phyloP scores from a whole-genome alignment of 2,113 vertebrate genomes.

The Aptenodytes forsteri region DNA sequence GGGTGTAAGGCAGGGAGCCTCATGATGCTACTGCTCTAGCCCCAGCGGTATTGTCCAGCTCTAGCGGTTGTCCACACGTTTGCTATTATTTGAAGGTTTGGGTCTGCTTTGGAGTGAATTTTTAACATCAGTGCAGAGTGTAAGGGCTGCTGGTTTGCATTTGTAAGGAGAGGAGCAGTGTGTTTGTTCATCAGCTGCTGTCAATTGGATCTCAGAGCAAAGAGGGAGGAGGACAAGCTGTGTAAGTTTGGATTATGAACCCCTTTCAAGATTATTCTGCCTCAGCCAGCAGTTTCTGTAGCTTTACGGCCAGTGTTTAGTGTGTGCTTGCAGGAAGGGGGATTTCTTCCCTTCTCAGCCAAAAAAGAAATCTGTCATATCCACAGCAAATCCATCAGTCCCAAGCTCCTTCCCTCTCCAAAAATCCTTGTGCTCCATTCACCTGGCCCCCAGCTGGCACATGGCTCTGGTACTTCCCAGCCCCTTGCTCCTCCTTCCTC shows the following conservation, averaged over 20 bases:
- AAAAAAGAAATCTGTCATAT: neutral
- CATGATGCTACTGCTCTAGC: fast-evolving
- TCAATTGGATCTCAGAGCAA: neutral
- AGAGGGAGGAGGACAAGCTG: neutral
- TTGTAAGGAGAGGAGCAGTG: fast-evolving
- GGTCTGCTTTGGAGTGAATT: neutral
- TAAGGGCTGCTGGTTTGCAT: neutral
- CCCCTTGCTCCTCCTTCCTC: neutral
- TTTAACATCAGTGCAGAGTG: neutral
- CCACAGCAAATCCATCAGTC: neutral
- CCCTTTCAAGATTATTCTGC: neutral
- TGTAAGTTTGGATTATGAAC: neutral
- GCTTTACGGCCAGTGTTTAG: neutral
- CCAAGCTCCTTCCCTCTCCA: neutral
- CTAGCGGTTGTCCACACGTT: fast-evolving
- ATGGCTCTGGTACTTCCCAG: neutral
- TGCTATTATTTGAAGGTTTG: neutral
- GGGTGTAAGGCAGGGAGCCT: neutral
- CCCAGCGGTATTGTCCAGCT: fast-evolving
- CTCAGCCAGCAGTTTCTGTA: neutral
- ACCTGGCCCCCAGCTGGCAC: fast-evolving
- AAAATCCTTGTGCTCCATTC: neutral
- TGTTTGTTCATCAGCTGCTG: neutral
- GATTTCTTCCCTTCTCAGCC: neutral
- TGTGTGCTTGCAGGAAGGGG: no score